Base-by-base conservation (phyloP, 1,140 invertebrate species). In the Diuraphis noxia region DNA sequence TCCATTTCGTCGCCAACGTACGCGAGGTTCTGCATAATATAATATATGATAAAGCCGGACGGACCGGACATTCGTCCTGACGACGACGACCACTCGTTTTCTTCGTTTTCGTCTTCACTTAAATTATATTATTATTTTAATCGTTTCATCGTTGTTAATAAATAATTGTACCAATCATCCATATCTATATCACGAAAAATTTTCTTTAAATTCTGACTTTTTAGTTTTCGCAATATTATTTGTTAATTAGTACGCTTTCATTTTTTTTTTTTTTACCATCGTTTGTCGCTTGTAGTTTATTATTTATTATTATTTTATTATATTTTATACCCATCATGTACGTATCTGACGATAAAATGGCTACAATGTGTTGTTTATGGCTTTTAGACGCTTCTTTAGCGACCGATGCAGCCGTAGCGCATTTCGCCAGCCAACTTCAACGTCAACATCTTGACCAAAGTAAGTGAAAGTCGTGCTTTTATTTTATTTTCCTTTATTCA, bases 331-430 rank as follows among this genome's bases (percentile, higher is more conserved):
- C 2, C 41, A 36, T 23, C 34, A 81, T 91, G 72, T 30, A 52
- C 36, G 89, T 82, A 30, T 46, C 89, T 0, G n/a, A 91, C 46
- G 25, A 91, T 79, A 91, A 81, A 91, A 91, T 91, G 77, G n/a
- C 89, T 49, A 81, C 89, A 9, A 46, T 91, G 72, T 91, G 89
- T 52, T 91, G 89, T 63, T 82, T 91, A 23, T 91, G 89, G 89
- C 72, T 91, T 38, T 82, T 91, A 46, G 89, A 91, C 43, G 43
- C 89, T 36, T 91, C 89, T 30, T 81, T 91, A n/a, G 89, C 89
- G 21, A 91, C 89, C 43, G 89, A 91, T 77, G 89, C 89, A 36
- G 89, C 89, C 43, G 89, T 82, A 81, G 77, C 77, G 89, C 89
- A 81, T 91, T 52, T 82, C 41, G 77, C 89, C 34, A 52, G 77